Base-by-base conservation (phyloP, 2,888 invertebrate genomes). In the Neuroscelio doddi region DNA sequence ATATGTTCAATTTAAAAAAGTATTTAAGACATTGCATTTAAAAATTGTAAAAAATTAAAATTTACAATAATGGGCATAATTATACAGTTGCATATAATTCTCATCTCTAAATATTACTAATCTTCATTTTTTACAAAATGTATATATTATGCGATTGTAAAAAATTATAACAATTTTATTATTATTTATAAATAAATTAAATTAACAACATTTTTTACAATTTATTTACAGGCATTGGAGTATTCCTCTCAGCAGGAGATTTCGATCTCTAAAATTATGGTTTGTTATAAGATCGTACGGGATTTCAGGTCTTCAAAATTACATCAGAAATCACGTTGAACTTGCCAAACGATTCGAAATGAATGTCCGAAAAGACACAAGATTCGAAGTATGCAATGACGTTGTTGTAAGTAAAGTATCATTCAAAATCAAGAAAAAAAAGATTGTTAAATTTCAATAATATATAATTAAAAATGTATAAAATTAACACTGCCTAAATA, bases 261-360 rank as follows among this genome's bases (percentile, higher is more conserved):
- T 99, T 86, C 90, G 98, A 59, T 94, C 97, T 0, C 87, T 99
- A 68, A 99, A 99, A 83, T 86, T 99, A 29, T 99, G 98, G 98
- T 99, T 98, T 85, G 98, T 98, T 69, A 87, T 99, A 75, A 88
- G 98, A 67, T 93, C 91, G 77, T 98, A 96, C 80, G 98, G 98
- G 14, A 93, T 98, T 73, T 92, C 93, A 61, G 98, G 98, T 0
- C 86, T 99, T 42, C 97, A 96, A 83, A 90, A 91, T 56, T 98
- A 98, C 81, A 95, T 99, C 67, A 88, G 98, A 65, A 92, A 93
- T 83, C 98, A 98, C 81, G 92, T 95, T 75, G 88, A 91, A 73
- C 87, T 98, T 70, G 97, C 98, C 9, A 96, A 97, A 85, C 88
- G 90, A 71, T 97, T 98, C 82, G 96, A 96, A 83, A 87, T 87